Base-by-base conservation (phyloP, 2,113 vertebrate species). In the Paratilapia polleni region DNA sequence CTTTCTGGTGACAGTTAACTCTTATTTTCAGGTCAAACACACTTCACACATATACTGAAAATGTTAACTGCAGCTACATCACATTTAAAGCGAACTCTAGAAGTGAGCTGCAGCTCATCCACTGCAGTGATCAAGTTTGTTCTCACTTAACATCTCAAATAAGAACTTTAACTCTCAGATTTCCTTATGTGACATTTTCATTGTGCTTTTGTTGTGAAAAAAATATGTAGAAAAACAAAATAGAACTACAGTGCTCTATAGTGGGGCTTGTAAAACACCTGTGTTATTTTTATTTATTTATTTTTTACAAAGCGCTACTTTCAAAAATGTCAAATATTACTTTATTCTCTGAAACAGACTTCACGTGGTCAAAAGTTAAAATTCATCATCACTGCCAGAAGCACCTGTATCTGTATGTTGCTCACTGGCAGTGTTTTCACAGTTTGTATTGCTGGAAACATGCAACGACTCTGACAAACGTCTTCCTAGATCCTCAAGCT, bases 331-430 rank as follows among this genome's bases (percentile, higher is more conserved):
- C 0, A 38, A 47, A 58, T 26, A 57, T 36, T 26, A 61, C 2
- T 49, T 31, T 66, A 68, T 19, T 63, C 17, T 61, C 78, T 81
- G 80, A 1, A 68, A 54, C 81, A 82, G 20, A 81, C 54, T 43
- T 77, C 19, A 41, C 4, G 12, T 31, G 2, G 64, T 84, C 82
- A 80, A 78, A 76, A 66, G 14, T 93, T 77, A 96, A 68, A 96
- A 96, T 8, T 96, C 94, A 64, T 96, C 94, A 66, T 96, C 94
- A 61, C 95, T 95, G 56, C 63, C 31, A 31, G 79, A 85, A 9
- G 52, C 62, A 43, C 3, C 66, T 49, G 77, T 52, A 31, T 89
- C 78, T 49, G 24, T 14, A 10, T 70, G 79, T 38, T 82, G 82
- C 58, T 93, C 88, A 17, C 41, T 22, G 11, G 36, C 26, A 38